Conservation (phyloP, 2,797 vertebrate species). For the Lagocephalus sceleratus region DNA sequence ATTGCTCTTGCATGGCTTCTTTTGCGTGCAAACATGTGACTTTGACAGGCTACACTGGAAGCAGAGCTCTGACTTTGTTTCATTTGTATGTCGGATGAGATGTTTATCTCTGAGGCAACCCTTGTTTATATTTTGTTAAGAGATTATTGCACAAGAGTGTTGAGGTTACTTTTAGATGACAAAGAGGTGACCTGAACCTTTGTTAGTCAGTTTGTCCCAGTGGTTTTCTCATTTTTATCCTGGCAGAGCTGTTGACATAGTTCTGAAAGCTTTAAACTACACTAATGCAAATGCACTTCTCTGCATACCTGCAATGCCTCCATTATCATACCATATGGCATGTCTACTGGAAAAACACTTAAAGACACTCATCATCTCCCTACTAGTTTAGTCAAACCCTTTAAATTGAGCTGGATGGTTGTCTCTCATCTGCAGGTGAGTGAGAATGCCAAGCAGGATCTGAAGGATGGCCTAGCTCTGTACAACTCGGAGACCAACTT, state of each 20-base stretch:
- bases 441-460: conserved; percentile 91
- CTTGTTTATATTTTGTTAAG: conserved; percentile 52
- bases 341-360: conserved; percentile 4
- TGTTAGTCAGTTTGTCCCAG: background rate
- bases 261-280: too few species aligned
- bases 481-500: conserved; percentile 96
- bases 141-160: conserved; percentile 6
- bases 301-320: background rate
- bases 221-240: conserved; percentile 1
- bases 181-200: background rate
- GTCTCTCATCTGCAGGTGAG: conserved; percentile 79
- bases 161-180: conserved; percentile 14
- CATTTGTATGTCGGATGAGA: conserved; percentile 67
- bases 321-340: background rate
- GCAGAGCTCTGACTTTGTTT: conserved; percentile 59
- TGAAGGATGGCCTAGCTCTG: conserved; percentile 91
- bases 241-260: too few species aligned
- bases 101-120: conserved; percentile 68
- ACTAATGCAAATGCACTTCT: too few species aligned
- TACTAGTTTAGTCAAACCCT: background rate
- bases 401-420: conserved; percentile 12
- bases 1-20: conserved; percentile 23
- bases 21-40: conserved; percentile 18
- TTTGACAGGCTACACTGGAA: conserved; percentile 43
- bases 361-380: background rate